Evolutionary conservation across 2,797 vertebrate species (phyloP).

Genomic region (Apogon hyalosoma): DNA sequence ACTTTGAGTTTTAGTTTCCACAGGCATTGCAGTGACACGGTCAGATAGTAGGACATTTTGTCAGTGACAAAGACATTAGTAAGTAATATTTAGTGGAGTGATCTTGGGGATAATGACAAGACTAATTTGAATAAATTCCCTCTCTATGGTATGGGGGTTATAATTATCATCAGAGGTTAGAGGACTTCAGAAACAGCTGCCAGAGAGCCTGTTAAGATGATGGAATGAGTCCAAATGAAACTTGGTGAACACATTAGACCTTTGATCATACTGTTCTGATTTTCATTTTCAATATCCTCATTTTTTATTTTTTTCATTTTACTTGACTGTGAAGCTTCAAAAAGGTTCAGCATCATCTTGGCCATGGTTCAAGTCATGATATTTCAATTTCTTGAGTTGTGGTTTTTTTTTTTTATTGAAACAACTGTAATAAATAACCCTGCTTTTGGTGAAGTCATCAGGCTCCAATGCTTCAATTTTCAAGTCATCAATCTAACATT

Average conservation of each 20-base stretch:
- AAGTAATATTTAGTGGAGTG: conserved; percentile 72
- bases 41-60: conserved; percentile 59
- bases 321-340: conserved; percentile 11
- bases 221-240: conserved; percentile 52
- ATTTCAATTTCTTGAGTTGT: conserved; percentile 19
- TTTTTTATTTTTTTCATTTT: not conserved
- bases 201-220: conserved; percentile 48
- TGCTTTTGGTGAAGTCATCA: not conserved
- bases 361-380: not conserved
- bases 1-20: conserved; percentile 36
- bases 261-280: conserved; percentile 28
- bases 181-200: conserved; percentile 60
- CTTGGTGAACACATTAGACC: conserved; percentile 26
- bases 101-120: conserved; percentile 69
- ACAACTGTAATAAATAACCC: conserved; percentile 31
- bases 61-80: conserved; percentile 48
- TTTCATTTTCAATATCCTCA: conserved; percentile 28
- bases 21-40: conserved; percentile 39
- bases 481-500: conserved; percentile 26
- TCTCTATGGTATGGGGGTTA: conserved; percentile 52
- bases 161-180: conserved; percentile 67
- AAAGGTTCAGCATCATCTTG: conserved; percentile 12
- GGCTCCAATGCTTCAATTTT: not conserved
- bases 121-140: conserved; percentile 75
- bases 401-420: conserved; percentile 5